Evolutionary conservation across 92 coral and sea anemone species (phyloP).

Genomic region (Nematostella vectensis): DNA sequence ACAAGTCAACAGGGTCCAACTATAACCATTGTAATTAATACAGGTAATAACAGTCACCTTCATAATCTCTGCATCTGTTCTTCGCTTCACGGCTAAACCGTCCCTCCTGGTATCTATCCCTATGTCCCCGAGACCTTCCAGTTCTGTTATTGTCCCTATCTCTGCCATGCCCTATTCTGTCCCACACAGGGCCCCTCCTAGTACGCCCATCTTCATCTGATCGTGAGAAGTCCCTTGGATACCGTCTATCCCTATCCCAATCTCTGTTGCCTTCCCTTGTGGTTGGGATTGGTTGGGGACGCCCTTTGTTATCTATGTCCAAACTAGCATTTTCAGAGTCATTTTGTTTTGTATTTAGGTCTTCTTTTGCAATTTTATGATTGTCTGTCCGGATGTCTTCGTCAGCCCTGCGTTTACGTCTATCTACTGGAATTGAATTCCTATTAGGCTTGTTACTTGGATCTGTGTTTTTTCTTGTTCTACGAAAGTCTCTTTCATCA

Average conservation of each 20-base stretch:
- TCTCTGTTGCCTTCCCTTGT: constrained; percentile 32
- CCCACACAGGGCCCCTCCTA: constrained; percentile 41
- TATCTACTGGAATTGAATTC: too few relatives aligned
- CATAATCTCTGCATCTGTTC: constrained; percentile 94
- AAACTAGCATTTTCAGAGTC: constrained; percentile 45
- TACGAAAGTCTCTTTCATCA: constrained; percentile 90
- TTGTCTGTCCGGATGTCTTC: constrained; percentile 57
- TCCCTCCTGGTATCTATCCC: constrained; percentile 47
- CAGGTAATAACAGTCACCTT: too few relatives aligned
- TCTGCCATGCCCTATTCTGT: constrained; percentile 14
- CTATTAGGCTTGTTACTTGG: constrained; percentile 28
- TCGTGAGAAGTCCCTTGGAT: constrained; percentile 18
- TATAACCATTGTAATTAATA: too few relatives aligned
- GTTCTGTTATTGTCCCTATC: constrained; percentile 25
- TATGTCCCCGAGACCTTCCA: constrained; percentile 17
- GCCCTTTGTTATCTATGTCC: constrained; percentile 25
- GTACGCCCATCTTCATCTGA: constrained; percentile 31
- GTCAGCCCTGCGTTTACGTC: constrained; percentile 71
- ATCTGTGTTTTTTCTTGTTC: constrained; percentile 83
- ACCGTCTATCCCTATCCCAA: constrained; percentile 13
- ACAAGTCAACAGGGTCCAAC: too few relatives aligned
- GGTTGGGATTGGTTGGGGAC: constrained; percentile 44
- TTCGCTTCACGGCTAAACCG: constrained; percentile 48
- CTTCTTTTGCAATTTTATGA: constrained; percentile 60
- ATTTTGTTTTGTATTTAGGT: constrained; percentile 16